Conservation (phyloP, 2,797 vertebrate genomes). For the Hippocampus kuda region DNA sequence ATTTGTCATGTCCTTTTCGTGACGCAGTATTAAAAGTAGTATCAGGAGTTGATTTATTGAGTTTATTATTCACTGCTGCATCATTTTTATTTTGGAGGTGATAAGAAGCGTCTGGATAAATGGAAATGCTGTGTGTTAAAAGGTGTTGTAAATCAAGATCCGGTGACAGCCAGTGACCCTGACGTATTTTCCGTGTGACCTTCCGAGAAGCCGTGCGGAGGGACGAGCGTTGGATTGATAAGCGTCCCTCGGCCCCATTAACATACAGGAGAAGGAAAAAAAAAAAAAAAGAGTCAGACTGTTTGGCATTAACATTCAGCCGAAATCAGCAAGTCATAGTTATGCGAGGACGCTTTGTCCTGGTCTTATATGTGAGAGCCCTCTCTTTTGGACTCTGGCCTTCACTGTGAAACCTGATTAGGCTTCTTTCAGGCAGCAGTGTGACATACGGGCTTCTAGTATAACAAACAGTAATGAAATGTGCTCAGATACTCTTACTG, state of each 20-base stretch:
- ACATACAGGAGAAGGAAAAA: not conserved
- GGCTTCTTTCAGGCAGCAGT: constrained; percentile 9
- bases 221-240: constrained; percentile 7
- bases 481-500: constrained; percentile 11
- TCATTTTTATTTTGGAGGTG: constrained; percentile 9
- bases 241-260: constrained; percentile 3
- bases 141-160: constrained; percentile 9
- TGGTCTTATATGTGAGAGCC: not conserved
- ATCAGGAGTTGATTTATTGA: constrained; percentile 3
- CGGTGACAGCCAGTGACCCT: constrained; percentile 9
- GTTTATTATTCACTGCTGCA: not conserved
- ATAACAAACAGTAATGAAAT: constrained; percentile 20
- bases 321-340: not conserved
- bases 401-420: constrained; percentile 12
- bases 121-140: constrained; percentile 13
- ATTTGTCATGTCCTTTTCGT: not conserved
- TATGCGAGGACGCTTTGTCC: not conserved
- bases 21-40: not conserved
- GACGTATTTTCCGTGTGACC: constrained; percentile 14
- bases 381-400: constrained; percentile 8
- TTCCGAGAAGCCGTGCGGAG: constrained; percentile 12
- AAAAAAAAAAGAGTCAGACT: not conserved
- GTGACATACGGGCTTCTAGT: constrained; percentile 14
- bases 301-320: not conserved
- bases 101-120: constrained; percentile 13